Evolutionary conservation across 2,888 invertebrate species (phyloP), one percentile per base, ranked within the genome.

Genomic region (Chesias legatella): DNA sequence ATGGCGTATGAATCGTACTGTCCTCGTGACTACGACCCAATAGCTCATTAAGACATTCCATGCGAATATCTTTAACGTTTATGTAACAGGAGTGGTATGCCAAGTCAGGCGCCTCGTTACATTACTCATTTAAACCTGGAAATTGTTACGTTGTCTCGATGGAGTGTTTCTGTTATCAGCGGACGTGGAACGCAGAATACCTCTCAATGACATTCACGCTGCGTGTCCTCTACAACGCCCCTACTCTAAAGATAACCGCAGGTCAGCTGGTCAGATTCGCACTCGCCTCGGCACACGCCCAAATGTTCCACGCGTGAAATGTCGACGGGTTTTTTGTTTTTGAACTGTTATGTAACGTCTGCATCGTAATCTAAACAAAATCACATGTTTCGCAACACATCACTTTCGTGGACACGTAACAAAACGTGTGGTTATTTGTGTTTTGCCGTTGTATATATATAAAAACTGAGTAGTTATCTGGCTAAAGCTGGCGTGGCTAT

Each of bases 211-310:
- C 74, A 78, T 77, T 75, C 73, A 66, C 48, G 46, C 45, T 61
- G 53, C 57, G 65, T 69, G 76, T 73, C 74, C 75, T 76, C 75
- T 73, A 60, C 59, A 58, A 56, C 58, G 67, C 54, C 66, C 63
- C 67, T 61, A 60, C 67, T 71, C 80, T 80, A 82, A 80, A 82
- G 81, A 82, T 82, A 81, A 79, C 69, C 69, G 45, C 63, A 17
- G 13, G 22, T 22, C 7, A 6, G 22, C 45, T 63, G 76, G 73
- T 78, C 79, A 73, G 56, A 56, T 48, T 43, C 48, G 58, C 53
- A 43, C 52, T 52, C 51, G 39, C 47, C 44, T 48, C 69, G 79
- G 79, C 80, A 75, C 72, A 51, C 73, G 70, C 78, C 79, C 79
- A 82, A 80, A 63, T 65, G 52, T 48, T 49, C 50, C 26, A 37